Percentiles rank a stretch among this genome's conserved stretches.
These are phyloP conservation scores for Alsophila aescularia DNA, from an alignment of 2,888 invertebrate species.

Conservation along the genomic window DNA sequence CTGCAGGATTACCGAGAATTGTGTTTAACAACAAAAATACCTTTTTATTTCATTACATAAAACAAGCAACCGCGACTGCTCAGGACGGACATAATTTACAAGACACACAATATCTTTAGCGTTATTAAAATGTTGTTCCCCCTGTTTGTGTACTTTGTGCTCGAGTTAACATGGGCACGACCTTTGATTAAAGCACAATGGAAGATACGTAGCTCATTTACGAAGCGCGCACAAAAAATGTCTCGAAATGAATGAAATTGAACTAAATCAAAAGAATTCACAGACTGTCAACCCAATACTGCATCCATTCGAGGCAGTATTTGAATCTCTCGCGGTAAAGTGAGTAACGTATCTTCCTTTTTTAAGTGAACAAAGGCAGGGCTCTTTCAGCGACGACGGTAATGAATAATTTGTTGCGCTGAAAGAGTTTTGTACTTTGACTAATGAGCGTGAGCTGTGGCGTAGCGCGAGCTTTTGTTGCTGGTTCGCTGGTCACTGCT, in stretches of 20 bases:
- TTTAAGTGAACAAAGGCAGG: neutral
- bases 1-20: slow-evolving; percentile 2
- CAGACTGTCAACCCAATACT: no score
- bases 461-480: slow-evolving; percentile 7
- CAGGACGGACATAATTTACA: slow-evolving; percentile 26
- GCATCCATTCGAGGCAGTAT: no score
- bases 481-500: no score
- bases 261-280: no score
- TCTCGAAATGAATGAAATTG: no score
- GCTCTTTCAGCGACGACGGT: slow-evolving; percentile 41
- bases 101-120: slow-evolving; percentile 27
- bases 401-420: slow-evolving; percentile 63
- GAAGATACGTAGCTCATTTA: slow-evolving; percentile 2
- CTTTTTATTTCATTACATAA: slow-evolving; percentile 24
- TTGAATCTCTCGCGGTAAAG: neutral
- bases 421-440: no score
- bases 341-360: slow-evolving; percentile 1
- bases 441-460: slow-evolving; percentile 41
- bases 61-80: slow-evolving; percentile 23
- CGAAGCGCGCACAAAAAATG: no score
- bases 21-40: slow-evolving; percentile 14
- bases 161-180: slow-evolving; percentile 26
- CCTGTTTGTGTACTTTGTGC: slow-evolving; percentile 27
- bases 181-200: slow-evolving; percentile 10
- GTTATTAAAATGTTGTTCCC: slow-evolving; percentile 28